Conservation (phyloP, 2,888 invertebrate species). For the Scrobipalpa atriplicella region DNA sequence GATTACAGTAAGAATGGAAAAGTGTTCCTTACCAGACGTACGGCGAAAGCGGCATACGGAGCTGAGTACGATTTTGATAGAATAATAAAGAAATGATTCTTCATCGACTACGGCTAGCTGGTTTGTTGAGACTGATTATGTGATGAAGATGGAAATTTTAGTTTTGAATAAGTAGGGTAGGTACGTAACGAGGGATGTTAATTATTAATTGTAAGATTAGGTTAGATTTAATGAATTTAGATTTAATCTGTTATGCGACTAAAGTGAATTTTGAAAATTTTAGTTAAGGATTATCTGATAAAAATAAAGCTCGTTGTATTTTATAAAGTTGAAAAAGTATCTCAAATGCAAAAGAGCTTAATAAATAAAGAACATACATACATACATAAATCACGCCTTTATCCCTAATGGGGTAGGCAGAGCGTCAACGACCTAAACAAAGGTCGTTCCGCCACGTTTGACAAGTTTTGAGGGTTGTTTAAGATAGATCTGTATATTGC, state of each 20-base stretch:
- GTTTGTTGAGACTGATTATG: conserved; percentile 77
- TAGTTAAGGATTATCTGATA: neutral
- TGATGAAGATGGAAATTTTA: conserved; percentile 59
- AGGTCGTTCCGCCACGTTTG: too few species aligned
- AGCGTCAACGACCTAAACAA: too few species aligned
- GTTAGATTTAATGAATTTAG: conserved; percentile 40
- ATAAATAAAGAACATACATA: too few species aligned
- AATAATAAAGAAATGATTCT: conserved; percentile 72
- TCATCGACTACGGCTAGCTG: conserved; percentile 52
- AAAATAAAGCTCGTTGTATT: neutral
- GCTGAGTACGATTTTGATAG: conserved; percentile 64
- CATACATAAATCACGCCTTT: too few species aligned
- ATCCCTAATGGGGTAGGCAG: too few species aligned
- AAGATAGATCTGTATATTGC: too few species aligned
- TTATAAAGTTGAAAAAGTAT: neutral
- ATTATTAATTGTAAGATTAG: conserved; percentile 45
- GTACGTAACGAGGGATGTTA: conserved; percentile 45
- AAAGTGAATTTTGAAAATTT: neutral
- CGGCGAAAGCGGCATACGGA: conserved; percentile 59
- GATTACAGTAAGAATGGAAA: conserved; percentile 66
- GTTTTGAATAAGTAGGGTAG: conserved; percentile 42
- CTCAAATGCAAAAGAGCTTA: neutral
- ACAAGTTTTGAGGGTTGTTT: too few species aligned
- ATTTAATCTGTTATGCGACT: conserved; percentile 36
- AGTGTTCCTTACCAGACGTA: conserved; percentile 65